Evolutionary conservation across 2,888 invertebrate species (phyloP).

Genomic region (Hemaris fuciformis): DNA sequence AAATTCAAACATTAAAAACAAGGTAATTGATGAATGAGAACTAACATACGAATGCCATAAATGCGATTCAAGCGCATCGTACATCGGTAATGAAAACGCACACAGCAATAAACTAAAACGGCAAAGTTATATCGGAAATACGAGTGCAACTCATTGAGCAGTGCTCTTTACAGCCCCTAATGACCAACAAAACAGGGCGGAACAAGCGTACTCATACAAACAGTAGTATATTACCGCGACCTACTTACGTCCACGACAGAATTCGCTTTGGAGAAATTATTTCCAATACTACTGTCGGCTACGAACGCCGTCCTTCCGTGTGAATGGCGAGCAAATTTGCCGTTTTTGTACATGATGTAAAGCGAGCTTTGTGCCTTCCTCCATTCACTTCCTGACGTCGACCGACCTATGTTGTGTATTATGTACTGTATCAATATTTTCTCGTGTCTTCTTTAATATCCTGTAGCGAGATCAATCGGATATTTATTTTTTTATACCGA

Average conservation of each 20-base stretch:
- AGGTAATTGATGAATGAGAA: too few species aligned
- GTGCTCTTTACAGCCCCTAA: not conserved
- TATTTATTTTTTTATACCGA: not conserved
- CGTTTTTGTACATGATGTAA: slow-evolving; percentile 45
- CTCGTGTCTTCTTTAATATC: not conserved
- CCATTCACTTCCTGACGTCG: slow-evolving; percentile 36
- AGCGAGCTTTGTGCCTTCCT: slow-evolving; percentile 41
- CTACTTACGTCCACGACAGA: slow-evolving; percentile 65
- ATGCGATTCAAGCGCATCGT: too few species aligned
- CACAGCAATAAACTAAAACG: not conserved
- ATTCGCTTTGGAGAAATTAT: slow-evolving; percentile 58
- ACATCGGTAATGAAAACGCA: too few species aligned
- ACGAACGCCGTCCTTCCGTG: slow-evolving; percentile 45
- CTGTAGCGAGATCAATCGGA: slow-evolving; percentile 4
- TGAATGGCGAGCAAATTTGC: slow-evolving; percentile 60
- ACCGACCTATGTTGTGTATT: slow-evolving; percentile 16
- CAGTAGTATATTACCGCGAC: slow-evolving; percentile 58
- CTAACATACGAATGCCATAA: too few species aligned
- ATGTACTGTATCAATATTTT: not conserved
- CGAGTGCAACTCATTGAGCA: slow-evolving; percentile 3
- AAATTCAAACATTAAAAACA: too few species aligned
- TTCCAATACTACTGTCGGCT: slow-evolving; percentile 55
- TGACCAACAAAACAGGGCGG: slow-evolving; percentile 17
- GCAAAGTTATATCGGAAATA: not conserved
- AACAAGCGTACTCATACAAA: slow-evolving; percentile 15